phyloP scores from a whole-genome alignment of 2,113 vertebrate species.

The Alexandromys fortis region DNA sequence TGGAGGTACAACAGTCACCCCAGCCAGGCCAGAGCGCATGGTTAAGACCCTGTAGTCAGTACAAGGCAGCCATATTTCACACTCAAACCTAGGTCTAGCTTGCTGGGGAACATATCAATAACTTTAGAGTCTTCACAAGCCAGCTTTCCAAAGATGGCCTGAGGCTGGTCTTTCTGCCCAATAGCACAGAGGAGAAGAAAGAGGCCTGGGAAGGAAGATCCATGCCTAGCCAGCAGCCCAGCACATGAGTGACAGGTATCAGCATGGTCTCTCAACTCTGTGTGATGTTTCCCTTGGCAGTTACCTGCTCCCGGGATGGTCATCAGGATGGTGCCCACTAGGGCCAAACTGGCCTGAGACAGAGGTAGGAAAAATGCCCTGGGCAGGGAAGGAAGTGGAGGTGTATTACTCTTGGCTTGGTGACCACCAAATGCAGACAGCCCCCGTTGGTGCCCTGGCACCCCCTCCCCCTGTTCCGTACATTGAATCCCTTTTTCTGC shows the following conservation, averaged over 20 bases:
- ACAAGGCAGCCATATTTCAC: not conserved
- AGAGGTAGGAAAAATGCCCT: not conserved
- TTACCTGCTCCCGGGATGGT: not conserved
- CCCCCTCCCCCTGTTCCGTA: not conserved
- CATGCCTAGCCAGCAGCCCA: not conserved
- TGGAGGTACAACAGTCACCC: not conserved
- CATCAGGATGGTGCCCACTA: not conserved
- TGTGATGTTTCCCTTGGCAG: not conserved
- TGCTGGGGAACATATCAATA: not conserved
- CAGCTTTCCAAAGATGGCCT: not conserved
- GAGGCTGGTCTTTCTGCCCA: not conserved
- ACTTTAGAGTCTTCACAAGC: not conserved
- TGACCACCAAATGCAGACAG: slow-evolving; percentile 39
- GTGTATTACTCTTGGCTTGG: slow-evolving; percentile 27
- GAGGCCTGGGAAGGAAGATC: not conserved
- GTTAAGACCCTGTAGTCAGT: not conserved
- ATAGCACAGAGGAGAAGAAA: not conserved
- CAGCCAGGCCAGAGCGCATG: not conserved
- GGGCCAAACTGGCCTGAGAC: not conserved
- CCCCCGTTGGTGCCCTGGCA: not conserved
- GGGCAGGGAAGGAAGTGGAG: not conserved
- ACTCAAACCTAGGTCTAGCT: not conserved
- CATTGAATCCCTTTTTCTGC: slow-evolving; percentile 63
- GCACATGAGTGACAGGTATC: not conserved
- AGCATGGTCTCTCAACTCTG: not conserved